Conservation (phyloP, 2,113 vertebrate species). For the Narcine bancroftii region DNA sequence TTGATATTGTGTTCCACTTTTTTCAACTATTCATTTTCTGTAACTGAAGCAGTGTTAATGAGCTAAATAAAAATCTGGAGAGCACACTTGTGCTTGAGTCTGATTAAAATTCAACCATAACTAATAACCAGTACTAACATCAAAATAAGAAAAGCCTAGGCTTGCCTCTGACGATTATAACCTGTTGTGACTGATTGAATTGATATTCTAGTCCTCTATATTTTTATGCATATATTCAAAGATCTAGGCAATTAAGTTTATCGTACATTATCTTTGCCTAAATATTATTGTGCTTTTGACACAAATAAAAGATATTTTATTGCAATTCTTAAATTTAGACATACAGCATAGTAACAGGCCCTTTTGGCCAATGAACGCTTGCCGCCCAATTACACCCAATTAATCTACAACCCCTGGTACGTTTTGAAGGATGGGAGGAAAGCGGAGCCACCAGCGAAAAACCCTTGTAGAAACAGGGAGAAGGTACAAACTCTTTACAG, state of each 20-base stretch:
- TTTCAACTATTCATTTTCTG: too few relatives aligned
- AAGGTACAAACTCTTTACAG: too few relatives aligned
- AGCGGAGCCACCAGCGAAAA: too few relatives aligned
- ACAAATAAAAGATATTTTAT: neutral
- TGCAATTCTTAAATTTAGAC: too few relatives aligned
- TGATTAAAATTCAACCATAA: neutral
- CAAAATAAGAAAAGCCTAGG: neutral
- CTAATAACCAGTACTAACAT: neutral
- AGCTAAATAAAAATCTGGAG: neutral
- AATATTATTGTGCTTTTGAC: neutral
- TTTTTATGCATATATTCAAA: neutral
- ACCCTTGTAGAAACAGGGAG: too few relatives aligned
- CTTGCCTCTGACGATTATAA: neutral
- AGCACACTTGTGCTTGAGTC: neutral
- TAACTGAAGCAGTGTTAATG: neutral
- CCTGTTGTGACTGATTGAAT: neutral
- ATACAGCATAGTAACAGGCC: too few relatives aligned
- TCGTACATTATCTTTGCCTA: neutral
- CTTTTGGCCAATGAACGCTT: too few relatives aligned
- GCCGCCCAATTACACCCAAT: too few relatives aligned
- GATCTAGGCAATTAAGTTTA: neutral
- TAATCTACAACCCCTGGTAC: too few relatives aligned
- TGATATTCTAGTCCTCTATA: neutral
- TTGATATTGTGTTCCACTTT: too few relatives aligned
- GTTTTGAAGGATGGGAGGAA: too few relatives aligned